Conservation (phyloP, 2,888 invertebrate genomes). For the Heliconius cydno region DNA sequence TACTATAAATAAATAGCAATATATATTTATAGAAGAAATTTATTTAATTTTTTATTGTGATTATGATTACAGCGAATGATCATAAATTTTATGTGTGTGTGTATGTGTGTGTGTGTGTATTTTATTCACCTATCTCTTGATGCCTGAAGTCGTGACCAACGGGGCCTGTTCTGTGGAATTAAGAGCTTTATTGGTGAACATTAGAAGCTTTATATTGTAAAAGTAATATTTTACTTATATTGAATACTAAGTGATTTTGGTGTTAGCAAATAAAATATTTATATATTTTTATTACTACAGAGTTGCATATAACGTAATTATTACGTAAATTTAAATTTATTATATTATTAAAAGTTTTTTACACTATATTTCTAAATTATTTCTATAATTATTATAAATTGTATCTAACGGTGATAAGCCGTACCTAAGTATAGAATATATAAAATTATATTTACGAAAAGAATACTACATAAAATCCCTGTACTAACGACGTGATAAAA, state of each 20-base stretch:
- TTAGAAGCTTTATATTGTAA: neutral
- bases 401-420: neutral
- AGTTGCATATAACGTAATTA: neutral
- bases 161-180: neutral
- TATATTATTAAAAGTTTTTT: neutral
- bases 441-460: neutral
- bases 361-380: neutral
- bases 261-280: neutral
- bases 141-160: neutral
- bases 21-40: no score
- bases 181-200: neutral
- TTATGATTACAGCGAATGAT: neutral
- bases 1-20: no score
- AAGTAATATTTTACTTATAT: no score
- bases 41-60: no score
- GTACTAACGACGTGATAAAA: neutral
- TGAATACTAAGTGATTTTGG: no score
- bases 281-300: neutral
- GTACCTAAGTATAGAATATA: neutral
- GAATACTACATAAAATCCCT: neutral
- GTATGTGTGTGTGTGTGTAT: no score
- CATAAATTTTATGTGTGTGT: neutral
- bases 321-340: no score
- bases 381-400: neutral
- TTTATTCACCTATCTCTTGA: no score